Conservation (phyloP, 2,797 vertebrate species). For the Falco novaeseelandiae region DNA sequence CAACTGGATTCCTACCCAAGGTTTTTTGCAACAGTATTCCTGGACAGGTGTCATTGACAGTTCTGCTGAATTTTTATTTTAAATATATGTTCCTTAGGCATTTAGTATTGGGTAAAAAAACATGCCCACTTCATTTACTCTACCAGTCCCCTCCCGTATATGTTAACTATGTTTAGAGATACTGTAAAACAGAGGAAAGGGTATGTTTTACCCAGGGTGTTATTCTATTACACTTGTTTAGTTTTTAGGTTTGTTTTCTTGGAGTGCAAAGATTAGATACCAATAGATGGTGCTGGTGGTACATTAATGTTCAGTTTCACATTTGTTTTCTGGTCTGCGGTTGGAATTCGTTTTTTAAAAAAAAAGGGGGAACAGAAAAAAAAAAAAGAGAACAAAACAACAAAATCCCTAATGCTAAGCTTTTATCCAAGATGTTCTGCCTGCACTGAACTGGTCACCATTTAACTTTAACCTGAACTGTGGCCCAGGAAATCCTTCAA, state of each 20-base stretch:
- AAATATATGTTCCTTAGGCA: background rate
- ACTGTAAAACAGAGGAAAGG: background rate
- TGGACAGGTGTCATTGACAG: background rate
- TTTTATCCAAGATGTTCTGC: conserved; percentile 57
- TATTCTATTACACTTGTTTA: background rate
- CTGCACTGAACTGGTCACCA: background rate
- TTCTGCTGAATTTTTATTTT: background rate
- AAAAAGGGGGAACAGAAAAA: background rate
- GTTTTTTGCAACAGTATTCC: background rate
- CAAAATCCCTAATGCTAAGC: conserved; percentile 32
- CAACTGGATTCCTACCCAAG: background rate
- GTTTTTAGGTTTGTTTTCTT: background rate
- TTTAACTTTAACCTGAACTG: conserved; percentile 69
- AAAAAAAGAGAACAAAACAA: conserved; percentile 22
- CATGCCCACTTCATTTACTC: background rate
- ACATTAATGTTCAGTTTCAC: background rate
- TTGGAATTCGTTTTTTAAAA: background rate
- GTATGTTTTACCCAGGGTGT: background rate
- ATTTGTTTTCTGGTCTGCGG: conserved; percentile 29
- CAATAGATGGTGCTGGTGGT: conserved; percentile 68
- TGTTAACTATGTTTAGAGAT: background rate
- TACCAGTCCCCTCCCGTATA: background rate
- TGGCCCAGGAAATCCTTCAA: conserved; percentile 59
- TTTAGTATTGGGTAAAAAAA: background rate
- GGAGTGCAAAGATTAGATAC: background rate